These are phyloP conservation scores for Drosophila austrosaltans DNA, from an alignment of 2,888 invertebrate genomes.

Conservation along the genomic window DNA sequence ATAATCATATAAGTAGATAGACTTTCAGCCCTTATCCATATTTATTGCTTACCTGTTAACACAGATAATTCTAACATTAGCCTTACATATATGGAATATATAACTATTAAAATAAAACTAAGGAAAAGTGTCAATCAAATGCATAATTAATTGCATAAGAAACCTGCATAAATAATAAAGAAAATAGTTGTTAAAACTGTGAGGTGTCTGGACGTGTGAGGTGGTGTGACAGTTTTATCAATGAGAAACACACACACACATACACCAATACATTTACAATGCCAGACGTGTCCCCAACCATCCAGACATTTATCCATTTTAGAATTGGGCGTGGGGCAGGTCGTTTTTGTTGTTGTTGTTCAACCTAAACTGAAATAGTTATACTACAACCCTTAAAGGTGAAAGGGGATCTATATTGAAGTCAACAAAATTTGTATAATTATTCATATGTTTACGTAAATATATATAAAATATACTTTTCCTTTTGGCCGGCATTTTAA, in stretches of 20 bases:
- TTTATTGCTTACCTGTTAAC: too few relatives aligned
- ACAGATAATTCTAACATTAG: not conserved
- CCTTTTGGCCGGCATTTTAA: too few relatives aligned
- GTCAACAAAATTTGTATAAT: too few relatives aligned
- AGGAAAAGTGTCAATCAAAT: not conserved
- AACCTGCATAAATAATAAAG: not conserved
- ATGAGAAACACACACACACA: conserved; percentile 36
- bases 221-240: conserved; percentile 53
- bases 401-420: too few relatives aligned
- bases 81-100: not conserved
- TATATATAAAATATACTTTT: not conserved
- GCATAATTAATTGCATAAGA: conserved; percentile 13
- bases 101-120: not conserved
- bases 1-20: too few relatives aligned
- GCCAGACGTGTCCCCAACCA: conserved; percentile 44
- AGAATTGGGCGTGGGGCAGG: conserved; percentile 27
- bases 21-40: too few relatives aligned
- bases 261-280: conserved; percentile 18
- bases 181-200: conserved; percentile 32
- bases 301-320: conserved; percentile 15
- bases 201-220: conserved; percentile 32
- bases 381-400: too few relatives aligned
- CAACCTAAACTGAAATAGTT: too few relatives aligned
- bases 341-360: not conserved
- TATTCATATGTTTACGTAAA: not conserved